A percentile compares a stretch with the other conserved stretches of the same genome.
phyloP scores from a whole-genome alignment of 2,888 invertebrate species.

The Chloromyia formosa region DNA sequence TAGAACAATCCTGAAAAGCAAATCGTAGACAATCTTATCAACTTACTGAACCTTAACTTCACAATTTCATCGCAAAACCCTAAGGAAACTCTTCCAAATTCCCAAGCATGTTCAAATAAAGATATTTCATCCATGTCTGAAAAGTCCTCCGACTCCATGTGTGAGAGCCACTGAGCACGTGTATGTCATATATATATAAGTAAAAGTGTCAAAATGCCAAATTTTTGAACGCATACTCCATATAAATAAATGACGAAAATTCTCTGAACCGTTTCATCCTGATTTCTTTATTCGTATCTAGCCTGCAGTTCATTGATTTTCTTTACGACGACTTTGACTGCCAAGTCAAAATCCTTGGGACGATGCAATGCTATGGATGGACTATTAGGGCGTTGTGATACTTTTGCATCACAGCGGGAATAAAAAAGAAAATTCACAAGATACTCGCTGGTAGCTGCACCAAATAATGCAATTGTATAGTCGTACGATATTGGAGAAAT shows the following conservation, averaged over 20 bases:
- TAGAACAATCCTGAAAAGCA: too few species aligned
- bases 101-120: too few species aligned
- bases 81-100: too few species aligned
- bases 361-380: too few species aligned
- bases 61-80: too few species aligned
- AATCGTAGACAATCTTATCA: too few species aligned
- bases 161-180: not conserved
- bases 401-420: too few species aligned
- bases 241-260: conserved; percentile 31
- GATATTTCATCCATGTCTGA: too few species aligned
- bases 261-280: conserved; percentile 17
- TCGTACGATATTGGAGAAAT: not conserved
- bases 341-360: conserved; percentile 12
- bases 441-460: not conserved
- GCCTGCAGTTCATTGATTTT: conserved; percentile 34
- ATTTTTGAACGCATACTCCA: conserved; percentile 11
- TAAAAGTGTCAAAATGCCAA: conserved; percentile 33
- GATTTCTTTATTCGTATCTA: not conserved
- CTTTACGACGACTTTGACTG: not conserved
- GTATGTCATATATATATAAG: not conserved
- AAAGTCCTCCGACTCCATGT: too few species aligned
- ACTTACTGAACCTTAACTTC: too few species aligned
- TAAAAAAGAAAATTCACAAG: too few species aligned
- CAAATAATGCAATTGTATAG: not conserved
- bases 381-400: too few species aligned